A percentile compares a stretch with the other conserved stretches of the same genome.
These are phyloP conservation scores for Hephaestus fuliginosus DNA, from an alignment of 2,797 vertebrate genomes.

Conservation along the genomic window DNA sequence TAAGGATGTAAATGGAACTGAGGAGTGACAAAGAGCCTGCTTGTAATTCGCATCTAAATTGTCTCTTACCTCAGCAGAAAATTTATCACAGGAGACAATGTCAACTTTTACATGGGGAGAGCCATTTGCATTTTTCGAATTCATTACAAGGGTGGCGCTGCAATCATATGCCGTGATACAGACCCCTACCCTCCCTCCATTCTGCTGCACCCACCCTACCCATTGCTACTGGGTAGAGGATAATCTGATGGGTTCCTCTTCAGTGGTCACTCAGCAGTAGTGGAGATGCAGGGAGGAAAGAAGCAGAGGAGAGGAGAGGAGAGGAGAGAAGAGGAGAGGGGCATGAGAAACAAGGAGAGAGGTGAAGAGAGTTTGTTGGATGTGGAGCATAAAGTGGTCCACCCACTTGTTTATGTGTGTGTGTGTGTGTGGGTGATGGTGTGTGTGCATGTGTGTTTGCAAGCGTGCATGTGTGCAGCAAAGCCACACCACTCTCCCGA, in stretches of 20 bases:
- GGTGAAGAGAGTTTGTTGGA: constrained; percentile 70
- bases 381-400: constrained; percentile 76
- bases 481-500: constrained; percentile 78
- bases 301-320: constrained; percentile 6
- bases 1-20: constrained; percentile 94
- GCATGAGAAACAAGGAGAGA: constrained; percentile 46
- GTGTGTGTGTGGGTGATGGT: constrained; percentile 19
- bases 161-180: constrained; percentile 81
- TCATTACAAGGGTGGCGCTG: constrained; percentile 83
- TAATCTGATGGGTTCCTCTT: constrained; percentile 86
- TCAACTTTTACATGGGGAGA: constrained; percentile 88
- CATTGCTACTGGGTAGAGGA: constrained; percentile 74
- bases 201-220: constrained; percentile 66
- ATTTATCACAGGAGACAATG: constrained; percentile 93
- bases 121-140: constrained; percentile 85
- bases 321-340: constrained; percentile 17
- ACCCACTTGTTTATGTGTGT: constrained; percentile 75
- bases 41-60: constrained; percentile 94
- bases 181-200: constrained; percentile 68
- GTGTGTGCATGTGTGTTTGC: constrained; percentile 37
- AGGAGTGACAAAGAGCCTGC: constrained; percentile 89
- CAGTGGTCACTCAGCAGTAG: constrained; percentile 80
- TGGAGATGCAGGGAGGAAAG: constrained; percentile 52
- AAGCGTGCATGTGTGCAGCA: constrained; percentile 61
- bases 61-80: constrained; percentile 95